Percentiles rank a stretch among this genome's conserved stretches.
These are phyloP conservation scores for Beroe ovata DNA, from an alignment of 37 sponge, comb jelly and placozoan species.

Conservation along the genomic window DNA sequence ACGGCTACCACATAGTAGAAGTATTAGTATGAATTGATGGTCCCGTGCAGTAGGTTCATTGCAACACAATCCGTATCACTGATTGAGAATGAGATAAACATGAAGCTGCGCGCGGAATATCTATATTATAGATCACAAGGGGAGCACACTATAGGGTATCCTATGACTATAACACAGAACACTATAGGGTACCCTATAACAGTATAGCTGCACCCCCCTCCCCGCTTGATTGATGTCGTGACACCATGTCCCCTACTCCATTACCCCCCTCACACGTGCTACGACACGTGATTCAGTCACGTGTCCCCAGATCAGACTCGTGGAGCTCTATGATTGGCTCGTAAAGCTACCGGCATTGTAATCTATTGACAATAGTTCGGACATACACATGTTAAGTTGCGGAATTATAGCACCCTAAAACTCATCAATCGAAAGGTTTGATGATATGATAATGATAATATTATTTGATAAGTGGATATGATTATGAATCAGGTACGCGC, in stretches of 20 bases:
- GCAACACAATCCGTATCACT: too few species aligned
- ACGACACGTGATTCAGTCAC: neutral
- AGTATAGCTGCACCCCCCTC: too few species aligned
- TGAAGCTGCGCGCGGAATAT: too few species aligned
- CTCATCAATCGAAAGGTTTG: neutral
- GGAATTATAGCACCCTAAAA: neutral
- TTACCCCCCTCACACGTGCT: neutral
- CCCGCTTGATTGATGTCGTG: neutral
- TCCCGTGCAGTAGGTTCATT: too few species aligned
- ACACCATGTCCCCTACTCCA: neutral
- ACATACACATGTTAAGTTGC: neutral
- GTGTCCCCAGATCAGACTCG: neutral
- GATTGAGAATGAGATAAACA: too few species aligned
- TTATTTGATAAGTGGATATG: neutral
- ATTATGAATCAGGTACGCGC: too few species aligned
- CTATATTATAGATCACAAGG: too few species aligned
- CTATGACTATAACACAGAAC: too few species aligned
- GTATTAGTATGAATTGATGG: too few species aligned
- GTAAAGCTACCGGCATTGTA: neutral
- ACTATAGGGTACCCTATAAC: too few species aligned
- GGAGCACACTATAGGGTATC: too few species aligned
- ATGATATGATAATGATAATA: neutral
- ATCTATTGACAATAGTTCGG: conserved; percentile 46
- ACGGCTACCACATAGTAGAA: too few species aligned
- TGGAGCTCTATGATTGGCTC: neutral